Conservation (phyloP, 64 coral and sea anemone species). For the Montipora cactus region DNA sequence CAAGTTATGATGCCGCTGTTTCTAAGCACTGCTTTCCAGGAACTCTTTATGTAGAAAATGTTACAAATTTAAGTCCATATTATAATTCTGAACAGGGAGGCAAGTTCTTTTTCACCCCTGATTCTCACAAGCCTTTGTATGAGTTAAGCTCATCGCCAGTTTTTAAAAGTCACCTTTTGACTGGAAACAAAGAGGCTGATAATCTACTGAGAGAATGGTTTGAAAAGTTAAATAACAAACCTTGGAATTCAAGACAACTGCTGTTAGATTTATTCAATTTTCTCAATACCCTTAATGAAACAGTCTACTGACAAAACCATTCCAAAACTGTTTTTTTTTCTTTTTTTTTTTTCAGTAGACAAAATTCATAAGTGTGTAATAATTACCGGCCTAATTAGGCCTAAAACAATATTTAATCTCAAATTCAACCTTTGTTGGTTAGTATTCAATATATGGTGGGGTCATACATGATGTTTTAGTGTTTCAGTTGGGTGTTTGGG, state of each 20-base stretch:
- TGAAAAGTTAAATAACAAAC: slow-evolving; percentile 55
- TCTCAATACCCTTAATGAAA: slow-evolving; percentile 44
- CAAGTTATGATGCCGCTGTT: slow-evolving; percentile 62
- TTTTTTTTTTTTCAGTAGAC: too few species aligned
- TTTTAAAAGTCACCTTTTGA: not conserved
- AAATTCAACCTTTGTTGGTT: too few species aligned
- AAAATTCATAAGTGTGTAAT: too few species aligned
- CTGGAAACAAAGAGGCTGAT: slow-evolving; percentile 55
- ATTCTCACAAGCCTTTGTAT: slow-evolving; percentile 78
- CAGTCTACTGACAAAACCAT: not conserved
- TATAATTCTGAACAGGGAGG: slow-evolving; percentile 18
- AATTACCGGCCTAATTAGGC: too few species aligned
- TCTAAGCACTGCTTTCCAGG: slow-evolving; percentile 57
- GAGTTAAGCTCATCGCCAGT: slow-evolving; percentile 52
- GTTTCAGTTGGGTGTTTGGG: too few species aligned
- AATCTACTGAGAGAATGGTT: slow-evolving; percentile 54
- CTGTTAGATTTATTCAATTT: slow-evolving; percentile 48
- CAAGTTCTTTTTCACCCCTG: slow-evolving; percentile 54
- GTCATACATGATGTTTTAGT: too few species aligned
- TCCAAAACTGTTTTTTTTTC: not conserved
- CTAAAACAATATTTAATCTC: too few species aligned
- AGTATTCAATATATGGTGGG: too few species aligned
- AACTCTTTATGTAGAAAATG: slow-evolving; percentile 51
- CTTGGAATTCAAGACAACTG: slow-evolving; percentile 71
- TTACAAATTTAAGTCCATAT: slow-evolving; percentile 49